Evolutionary conservation across 1,140 invertebrate genomes (phyloP).

Genomic region (Eciton burchellii): DNA sequence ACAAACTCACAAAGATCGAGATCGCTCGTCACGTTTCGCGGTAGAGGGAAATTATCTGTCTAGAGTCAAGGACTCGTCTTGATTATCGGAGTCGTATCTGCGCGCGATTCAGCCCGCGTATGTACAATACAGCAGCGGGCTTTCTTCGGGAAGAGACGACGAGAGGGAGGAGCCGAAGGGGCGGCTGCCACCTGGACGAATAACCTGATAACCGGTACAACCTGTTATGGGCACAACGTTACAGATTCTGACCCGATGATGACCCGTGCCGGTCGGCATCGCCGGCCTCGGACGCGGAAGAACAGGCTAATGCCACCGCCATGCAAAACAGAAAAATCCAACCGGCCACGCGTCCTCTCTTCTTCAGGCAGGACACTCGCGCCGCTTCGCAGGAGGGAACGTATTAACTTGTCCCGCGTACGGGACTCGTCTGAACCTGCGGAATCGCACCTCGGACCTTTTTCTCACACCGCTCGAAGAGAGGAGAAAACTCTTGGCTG

Average conservation of each 20-base stretch:
- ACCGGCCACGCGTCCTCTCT: constrained; percentile 62
- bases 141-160: constrained; percentile 60
- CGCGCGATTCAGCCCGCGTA: constrained; percentile 71
- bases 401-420: constrained; percentile 38
- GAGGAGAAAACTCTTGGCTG: background rate
- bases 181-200: constrained; percentile 68
- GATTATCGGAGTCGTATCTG: constrained; percentile 62
- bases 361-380: constrained; percentile 5
- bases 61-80: constrained; percentile 32
- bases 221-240: constrained; percentile 77
- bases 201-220: constrained; percentile 76
- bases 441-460: constrained; percentile 50
- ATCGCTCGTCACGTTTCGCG: constrained; percentile 11
- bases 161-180: constrained; percentile 22
- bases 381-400: constrained; percentile 30
- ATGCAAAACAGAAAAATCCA: constrained; percentile 73
- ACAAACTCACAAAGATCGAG: constrained; percentile 19
- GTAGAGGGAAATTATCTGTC: constrained; percentile 17
- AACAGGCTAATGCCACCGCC: constrained; percentile 69
- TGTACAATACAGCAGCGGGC: constrained; percentile 48
- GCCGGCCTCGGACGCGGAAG: constrained; percentile 74
- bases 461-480: constrained; percentile 32
- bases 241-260: constrained; percentile 80
- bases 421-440: constrained; percentile 34
- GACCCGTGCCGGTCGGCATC: constrained; percentile 65